These are phyloP conservation scores for Malurus melanocephalus DNA, from an alignment of 2,113 vertebrate species.

Conservation along the genomic window DNA sequence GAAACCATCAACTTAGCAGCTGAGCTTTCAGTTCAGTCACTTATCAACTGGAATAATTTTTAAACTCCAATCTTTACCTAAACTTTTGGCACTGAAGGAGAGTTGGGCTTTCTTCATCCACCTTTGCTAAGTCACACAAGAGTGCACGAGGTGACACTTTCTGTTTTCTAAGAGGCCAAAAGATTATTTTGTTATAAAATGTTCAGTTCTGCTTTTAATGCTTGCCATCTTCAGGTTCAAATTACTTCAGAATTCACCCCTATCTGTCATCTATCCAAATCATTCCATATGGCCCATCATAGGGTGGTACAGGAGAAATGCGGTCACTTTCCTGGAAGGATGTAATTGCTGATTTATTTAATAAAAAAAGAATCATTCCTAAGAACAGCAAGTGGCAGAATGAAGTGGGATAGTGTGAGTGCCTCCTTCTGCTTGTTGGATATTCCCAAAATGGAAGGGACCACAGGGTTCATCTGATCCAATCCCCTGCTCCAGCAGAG, in stretches of 20 bases:
- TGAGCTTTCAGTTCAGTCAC: neutral
- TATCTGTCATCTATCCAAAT: neutral
- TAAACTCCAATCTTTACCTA: neutral
- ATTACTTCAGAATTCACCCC: neutral
- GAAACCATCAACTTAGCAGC: neutral
- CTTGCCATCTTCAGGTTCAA: neutral
- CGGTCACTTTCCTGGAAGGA: neutral
- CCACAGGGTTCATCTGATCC: rapidly evolving
- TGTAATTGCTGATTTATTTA: neutral
- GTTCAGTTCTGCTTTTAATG: neutral
- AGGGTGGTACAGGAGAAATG: neutral
- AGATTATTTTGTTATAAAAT: neutral
- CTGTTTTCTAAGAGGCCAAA: neutral
- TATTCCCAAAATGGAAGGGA: neutral
- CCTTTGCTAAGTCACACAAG: neutral
- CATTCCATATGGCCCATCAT: neutral
- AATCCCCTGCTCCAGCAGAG: neutral
- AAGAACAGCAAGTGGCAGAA: neutral
- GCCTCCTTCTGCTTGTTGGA: neutral
- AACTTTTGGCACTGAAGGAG: neutral
- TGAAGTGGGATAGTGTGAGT: neutral
- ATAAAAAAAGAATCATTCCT: neutral
- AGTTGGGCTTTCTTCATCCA: neutral
- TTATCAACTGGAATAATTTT: neutral
- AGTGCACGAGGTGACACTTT: neutral